Conservation (phyloP, 1,140 invertebrate genomes). For the Andrena cerasifolii region DNA sequence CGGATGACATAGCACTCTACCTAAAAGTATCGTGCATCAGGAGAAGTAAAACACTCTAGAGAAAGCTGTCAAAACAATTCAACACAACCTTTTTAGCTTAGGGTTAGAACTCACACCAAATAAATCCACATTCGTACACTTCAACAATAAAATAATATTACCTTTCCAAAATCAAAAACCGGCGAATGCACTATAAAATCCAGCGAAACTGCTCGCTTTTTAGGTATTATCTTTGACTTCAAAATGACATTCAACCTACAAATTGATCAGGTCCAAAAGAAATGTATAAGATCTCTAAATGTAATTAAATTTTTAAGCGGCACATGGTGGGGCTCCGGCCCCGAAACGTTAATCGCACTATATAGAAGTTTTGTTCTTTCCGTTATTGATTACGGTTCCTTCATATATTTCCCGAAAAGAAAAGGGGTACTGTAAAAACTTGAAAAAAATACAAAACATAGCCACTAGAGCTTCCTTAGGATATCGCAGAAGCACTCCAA, state of each 20-base stretch:
- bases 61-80: neutral
- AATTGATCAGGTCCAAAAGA: neutral
- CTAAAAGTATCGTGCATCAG: neutral
- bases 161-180: neutral
- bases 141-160: no score
- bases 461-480: neutral
- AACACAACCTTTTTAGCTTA: neutral
- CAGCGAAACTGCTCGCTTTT: neutral
- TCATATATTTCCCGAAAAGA: neutral
- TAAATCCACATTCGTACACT: no score
- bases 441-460: neutral
- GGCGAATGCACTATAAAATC: neutral
- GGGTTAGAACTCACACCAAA: no score
- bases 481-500: conserved; percentile 6
- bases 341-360: neutral
- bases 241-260: neutral
- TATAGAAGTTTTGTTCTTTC: neutral
- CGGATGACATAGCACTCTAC: conserved; percentile 49
- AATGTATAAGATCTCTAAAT: neutral
- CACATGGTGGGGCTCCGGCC: neutral
- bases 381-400: neutral
- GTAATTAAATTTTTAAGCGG: neutral
- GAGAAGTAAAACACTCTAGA: neutral
- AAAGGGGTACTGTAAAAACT: neutral
- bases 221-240: neutral